Conservation (phyloP, 2,888 invertebrate genomes). For the Meliscaeva auricollis region DNA sequence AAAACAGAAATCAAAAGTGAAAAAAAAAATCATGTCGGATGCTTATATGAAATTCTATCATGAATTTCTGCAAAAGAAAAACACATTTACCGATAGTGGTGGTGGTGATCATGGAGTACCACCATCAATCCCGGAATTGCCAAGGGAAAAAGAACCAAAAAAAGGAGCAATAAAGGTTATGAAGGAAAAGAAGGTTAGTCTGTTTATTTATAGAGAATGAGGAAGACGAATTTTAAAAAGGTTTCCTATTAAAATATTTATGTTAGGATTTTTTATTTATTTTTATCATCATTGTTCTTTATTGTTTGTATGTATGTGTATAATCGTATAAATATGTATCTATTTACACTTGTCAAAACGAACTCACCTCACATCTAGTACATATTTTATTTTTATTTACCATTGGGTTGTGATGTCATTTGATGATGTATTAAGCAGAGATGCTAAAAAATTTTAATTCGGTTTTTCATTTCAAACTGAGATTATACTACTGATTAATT, state of each 20-base stretch:
- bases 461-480: no score
- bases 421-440: no score
- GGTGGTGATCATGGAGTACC: background rate
- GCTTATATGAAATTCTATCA: slow-evolving; percentile 78
- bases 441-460: slow-evolving; percentile 1
- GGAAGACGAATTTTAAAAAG: no score
- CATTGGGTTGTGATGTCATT: background rate
- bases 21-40: slow-evolving; percentile 61
- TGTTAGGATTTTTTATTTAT: background rate
- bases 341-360: slow-evolving; percentile 41
- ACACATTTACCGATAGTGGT: background rate
- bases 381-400: slow-evolving; percentile 1
- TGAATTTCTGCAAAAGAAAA: slow-evolving; percentile 78
- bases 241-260: no score
- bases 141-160: background rate
- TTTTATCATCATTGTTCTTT: no score
- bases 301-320: background rate
- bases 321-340: background rate
- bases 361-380: slow-evolving; percentile 49
- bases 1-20: slow-evolving; percentile 15
- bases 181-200: background rate
- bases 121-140: background rate
- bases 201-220: background rate
- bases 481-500: no score
- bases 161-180: background rate